phyloP scores from a whole-genome alignment of 2,113 vertebrate genomes.

The Mohoua ochrocephala region DNA sequence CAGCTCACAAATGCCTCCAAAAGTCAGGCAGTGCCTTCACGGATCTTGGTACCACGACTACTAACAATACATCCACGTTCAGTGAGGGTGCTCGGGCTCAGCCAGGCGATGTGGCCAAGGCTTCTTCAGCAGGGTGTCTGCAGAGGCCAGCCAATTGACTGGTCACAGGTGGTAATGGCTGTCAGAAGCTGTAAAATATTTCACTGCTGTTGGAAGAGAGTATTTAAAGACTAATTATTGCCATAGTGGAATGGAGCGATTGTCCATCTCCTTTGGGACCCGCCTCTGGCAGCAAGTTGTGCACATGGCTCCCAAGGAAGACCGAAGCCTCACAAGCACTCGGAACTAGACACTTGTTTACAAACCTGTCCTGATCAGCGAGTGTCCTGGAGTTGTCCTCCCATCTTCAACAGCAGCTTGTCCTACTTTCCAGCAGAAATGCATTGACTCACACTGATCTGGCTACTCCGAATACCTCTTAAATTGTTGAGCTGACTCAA shows the following conservation, averaged over 20 bases:
- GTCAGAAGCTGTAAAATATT: background rate
- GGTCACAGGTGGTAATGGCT: background rate
- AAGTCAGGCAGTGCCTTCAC: background rate
- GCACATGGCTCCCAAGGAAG: background rate
- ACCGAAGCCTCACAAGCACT: background rate
- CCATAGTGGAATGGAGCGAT: accelerated
- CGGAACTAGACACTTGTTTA: background rate
- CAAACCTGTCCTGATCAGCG: background rate
- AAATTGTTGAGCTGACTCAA: background rate
- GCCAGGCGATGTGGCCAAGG: background rate
- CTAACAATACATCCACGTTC: background rate
- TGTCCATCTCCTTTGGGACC: background rate
- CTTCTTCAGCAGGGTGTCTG: background rate
- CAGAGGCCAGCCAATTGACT: background rate
- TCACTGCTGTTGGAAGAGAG: background rate
- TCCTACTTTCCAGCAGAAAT: background rate
- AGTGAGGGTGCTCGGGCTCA: background rate
- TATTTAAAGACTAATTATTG: background rate
- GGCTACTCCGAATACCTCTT: background rate
- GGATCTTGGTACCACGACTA: accelerated
- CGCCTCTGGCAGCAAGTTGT: background rate
- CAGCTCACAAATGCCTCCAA: background rate
- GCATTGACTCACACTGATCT: background rate
- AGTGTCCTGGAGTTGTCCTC: background rate
- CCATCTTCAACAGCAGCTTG: background rate